phyloP scores from a whole-genome alignment of 2,113 vertebrate genomes.

The Engystomops pustulosus region DNA sequence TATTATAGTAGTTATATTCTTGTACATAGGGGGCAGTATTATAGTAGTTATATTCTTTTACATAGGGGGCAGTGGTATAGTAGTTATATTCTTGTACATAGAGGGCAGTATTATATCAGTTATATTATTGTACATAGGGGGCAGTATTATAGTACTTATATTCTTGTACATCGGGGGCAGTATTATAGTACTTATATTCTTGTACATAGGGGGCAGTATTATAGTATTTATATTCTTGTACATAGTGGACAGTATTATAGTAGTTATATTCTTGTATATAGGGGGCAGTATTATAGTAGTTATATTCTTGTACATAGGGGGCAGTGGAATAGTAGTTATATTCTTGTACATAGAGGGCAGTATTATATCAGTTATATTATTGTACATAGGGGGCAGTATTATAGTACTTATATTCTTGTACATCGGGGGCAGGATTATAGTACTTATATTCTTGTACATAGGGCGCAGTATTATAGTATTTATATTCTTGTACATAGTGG shows the following conservation, averaged over 20 bases:
- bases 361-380: too few species aligned
- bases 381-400: too few species aligned
- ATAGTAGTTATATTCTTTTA: conserved; percentile 2
- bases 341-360: too few species aligned
- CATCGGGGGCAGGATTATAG: background rate
- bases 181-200: background rate
- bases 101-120: background rate
- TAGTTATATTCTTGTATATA: too few species aligned
- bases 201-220: background rate
- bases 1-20: too few species aligned
- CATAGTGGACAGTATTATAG: too few species aligned
- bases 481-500: background rate
- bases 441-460: conserved; percentile 5
- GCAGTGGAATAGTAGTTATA: too few species aligned
- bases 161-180: background rate
- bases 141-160: background rate
- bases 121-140: background rate
- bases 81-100: conserved; percentile 3
- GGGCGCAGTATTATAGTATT: background rate
- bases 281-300: too few species aligned
- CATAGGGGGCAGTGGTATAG: background rate
- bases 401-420: background rate
- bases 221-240: too few species aligned
- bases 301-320: too few species aligned
- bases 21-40: too few species aligned